phyloP scores from a whole-genome alignment of 2,113 vertebrate species.

The Pluvianellus socialis region DNA sequence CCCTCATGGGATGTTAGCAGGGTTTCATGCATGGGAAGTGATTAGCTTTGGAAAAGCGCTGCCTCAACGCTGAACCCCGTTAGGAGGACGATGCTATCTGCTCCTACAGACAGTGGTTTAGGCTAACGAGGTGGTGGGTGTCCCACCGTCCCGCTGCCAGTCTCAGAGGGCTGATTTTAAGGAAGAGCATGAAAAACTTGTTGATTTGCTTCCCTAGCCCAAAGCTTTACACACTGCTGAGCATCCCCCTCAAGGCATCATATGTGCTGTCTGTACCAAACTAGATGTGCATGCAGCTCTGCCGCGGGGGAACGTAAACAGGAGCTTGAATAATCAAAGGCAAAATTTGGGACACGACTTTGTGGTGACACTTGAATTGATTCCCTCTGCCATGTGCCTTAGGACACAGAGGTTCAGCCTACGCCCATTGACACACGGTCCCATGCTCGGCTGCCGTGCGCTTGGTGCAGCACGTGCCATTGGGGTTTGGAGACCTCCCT shows the following conservation, averaged over 20 bases:
- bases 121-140: background rate
- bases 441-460: fast-evolving
- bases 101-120: background rate
- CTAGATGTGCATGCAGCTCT: too few relatives aligned
- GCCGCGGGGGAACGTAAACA: background rate
- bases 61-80: background rate
- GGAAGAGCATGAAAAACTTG: background rate
- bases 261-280: background rate
- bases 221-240: background rate
- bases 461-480: background rate
- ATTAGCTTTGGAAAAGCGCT: background rate
- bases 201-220: background rate
- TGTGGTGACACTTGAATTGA: too few relatives aligned
- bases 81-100: background rate
- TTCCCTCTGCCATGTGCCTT: background rate
- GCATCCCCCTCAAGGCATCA: background rate
- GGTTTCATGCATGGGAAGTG: background rate
- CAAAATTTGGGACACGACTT: background rate
- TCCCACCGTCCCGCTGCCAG: fast-evolving
- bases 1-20: background rate
- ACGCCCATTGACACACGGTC: fast-evolving
- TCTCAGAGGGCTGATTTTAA: background rate
- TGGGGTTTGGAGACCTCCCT: background rate
- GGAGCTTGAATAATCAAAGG: background rate
- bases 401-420: background rate